Conservation (phyloP, 1,140 invertebrate species). For the Nephotettix cincticeps region DNA sequence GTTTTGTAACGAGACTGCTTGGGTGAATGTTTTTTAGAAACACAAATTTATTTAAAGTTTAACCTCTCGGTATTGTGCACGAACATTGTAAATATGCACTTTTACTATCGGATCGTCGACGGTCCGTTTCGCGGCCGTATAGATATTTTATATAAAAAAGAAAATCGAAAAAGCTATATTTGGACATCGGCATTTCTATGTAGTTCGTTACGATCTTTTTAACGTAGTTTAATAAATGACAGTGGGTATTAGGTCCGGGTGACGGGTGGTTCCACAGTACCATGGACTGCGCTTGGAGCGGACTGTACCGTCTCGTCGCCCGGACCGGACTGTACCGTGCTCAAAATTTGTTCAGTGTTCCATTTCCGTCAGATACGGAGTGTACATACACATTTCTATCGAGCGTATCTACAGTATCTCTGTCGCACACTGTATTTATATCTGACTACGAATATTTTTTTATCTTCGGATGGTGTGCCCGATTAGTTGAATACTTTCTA, state of each 20-base stretch:
- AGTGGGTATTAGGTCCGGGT: constrained; percentile 6
- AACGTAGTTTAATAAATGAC: constrained; percentile 1
- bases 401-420: too few species aligned
- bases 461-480: constrained; percentile 4
- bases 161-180: neutral
- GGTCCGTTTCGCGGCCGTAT: neutral
- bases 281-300: too few species aligned
- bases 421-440: constrained; percentile 20
- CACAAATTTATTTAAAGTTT: constrained; percentile 9
- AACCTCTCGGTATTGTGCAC: constrained; percentile 16
- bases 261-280: too few species aligned
- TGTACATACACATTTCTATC: neutral
- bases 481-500: constrained; percentile 20
- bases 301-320: too few species aligned
- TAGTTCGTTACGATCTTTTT: neutral
- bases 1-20: constrained; percentile 20
- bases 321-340: constrained; percentile 8
- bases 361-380: neutral
- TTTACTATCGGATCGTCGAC: constrained; percentile 11
- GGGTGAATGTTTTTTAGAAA: constrained; percentile 17
- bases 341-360: constrained; percentile 17
- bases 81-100: constrained; percentile 19
- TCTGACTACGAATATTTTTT: constrained; percentile 19
- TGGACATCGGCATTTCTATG: neutral
- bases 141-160: constrained; percentile 9